A percentile compares a stretch with the other conserved stretches of the same genome.
Conservation (phyloP, 2,113 vertebrate species). For the Colossoma macropomum region DNA sequence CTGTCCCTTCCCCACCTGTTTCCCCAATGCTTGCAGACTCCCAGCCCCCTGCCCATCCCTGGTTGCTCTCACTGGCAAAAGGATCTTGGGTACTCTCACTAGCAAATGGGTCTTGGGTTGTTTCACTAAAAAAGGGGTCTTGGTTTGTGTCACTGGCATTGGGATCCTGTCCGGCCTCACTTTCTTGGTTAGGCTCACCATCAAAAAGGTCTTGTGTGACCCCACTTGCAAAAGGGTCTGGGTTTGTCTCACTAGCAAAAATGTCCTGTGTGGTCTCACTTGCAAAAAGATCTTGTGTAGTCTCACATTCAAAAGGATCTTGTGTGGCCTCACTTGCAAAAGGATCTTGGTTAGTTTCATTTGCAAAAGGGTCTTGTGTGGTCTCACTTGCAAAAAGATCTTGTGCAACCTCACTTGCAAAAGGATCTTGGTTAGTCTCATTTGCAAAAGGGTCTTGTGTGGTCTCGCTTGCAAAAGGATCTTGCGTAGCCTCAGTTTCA, state of each 20-base stretch:
- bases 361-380: too few species aligned
- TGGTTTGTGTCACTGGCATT: not conserved
- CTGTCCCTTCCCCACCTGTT: conserved; percentile 52
- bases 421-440: not conserved
- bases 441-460: not conserved
- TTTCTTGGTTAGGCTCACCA: not conserved
- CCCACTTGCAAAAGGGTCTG: conserved; percentile 9
- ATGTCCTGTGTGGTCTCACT: not conserved
- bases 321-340: conserved; percentile 11
- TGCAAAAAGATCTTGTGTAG: conserved; percentile 1
- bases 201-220: not conserved
- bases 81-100: not conserved
- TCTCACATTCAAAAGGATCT: conserved; percentile 15
- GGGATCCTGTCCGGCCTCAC: not conserved
- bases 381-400: too few species aligned
- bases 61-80: conserved; percentile 8
- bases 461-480: conserved; percentile 10
- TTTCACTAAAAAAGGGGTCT: not conserved
- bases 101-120: not conserved
- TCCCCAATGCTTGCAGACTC: conserved; percentile 33
- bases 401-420: not conserved
- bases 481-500: not conserved
- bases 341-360: conserved; percentile 13
- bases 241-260: conserved; percentile 17
- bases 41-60: conserved; percentile 42